Conservation (phyloP, 2,888 invertebrate species). For the Pherbina coryleti region DNA sequence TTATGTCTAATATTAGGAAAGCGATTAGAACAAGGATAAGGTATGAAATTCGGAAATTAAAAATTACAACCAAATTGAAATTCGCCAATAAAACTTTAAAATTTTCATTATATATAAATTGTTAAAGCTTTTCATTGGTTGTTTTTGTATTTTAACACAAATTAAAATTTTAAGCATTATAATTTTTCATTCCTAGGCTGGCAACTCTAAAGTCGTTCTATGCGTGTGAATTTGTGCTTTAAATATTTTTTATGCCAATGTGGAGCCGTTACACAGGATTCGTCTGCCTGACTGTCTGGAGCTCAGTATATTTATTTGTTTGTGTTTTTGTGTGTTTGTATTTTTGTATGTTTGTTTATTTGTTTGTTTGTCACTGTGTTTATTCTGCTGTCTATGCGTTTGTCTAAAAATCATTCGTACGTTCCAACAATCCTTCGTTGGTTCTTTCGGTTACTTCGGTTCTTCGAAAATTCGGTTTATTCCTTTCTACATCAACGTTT, state of each 20-base stretch:
- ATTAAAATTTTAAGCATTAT: too few relatives aligned
- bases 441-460: slow-evolving; percentile 1
- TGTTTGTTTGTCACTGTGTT: not conserved
- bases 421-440: not conserved
- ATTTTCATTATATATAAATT: too few relatives aligned
- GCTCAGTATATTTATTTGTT: not conserved
- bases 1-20: too few relatives aligned
- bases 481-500: not conserved
- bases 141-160: too few relatives aligned
- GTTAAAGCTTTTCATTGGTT: too few relatives aligned
- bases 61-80: too few relatives aligned
- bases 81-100: too few relatives aligned
- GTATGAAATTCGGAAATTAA: too few relatives aligned
- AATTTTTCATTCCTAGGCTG: not conserved
- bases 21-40: too few relatives aligned
- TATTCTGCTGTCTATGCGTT: not conserved
- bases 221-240: not conserved
- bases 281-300: slow-evolving; percentile 25
- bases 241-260: not conserved
- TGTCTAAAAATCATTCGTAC: not conserved
- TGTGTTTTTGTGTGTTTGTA: not conserved
- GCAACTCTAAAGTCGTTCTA: not conserved
- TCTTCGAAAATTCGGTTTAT: not conserved
- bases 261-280: slow-evolving; percentile 2
- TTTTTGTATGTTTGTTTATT: not conserved